Evolutionary conservation across 2,888 invertebrate genomes (phyloP), one percentile per base, ranked within the genome.

Genomic region (Cerastis leucographa): DNA sequence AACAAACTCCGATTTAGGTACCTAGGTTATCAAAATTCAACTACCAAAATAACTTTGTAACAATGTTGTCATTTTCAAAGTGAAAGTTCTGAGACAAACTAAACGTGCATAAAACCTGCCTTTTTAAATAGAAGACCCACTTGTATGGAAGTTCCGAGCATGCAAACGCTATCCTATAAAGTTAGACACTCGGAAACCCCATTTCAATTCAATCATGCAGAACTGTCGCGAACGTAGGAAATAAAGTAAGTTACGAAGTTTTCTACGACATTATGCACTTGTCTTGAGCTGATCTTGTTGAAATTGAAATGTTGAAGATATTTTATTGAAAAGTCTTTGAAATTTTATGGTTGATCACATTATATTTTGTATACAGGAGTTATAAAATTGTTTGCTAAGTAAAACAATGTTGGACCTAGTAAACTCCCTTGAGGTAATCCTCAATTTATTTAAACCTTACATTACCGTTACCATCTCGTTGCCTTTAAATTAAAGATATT

Each of bases 141-240:
- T 61, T 64, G 29, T 35, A 61, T 81, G 73, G 61, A 81, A 73
- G 56, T 69, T 81, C 19, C 17, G 8, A 54, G 40, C 49, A 56
- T 64, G 51, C 29, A 69, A 2, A 62, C 40, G 9, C 62, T n/a
- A 73, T 66, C 35, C 35, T 77, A 65, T 65, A 65, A 86, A 85
- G 67, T 83, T 80, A 59, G 67, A 71, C 22, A 78, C 67, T 80
- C 62, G 62, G 73, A 66, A 87, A 77, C 70, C 56, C 80, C 62
- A 79, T 86, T 88, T 71, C 69, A 76, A 78, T 78, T 86, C 75
- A 81, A 77, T 81, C 84, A 79, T 72, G 75, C 46, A 44, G 49
- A 75, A 79, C 74, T 65, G 49, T 12, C 35, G 56, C 35, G 42
- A 72, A 51, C 12, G 51, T 25, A 62, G 54, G 35, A 64, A 74